Conservation (phyloP, 2,888 invertebrate genomes). For the Mythimna lalbum region DNA sequence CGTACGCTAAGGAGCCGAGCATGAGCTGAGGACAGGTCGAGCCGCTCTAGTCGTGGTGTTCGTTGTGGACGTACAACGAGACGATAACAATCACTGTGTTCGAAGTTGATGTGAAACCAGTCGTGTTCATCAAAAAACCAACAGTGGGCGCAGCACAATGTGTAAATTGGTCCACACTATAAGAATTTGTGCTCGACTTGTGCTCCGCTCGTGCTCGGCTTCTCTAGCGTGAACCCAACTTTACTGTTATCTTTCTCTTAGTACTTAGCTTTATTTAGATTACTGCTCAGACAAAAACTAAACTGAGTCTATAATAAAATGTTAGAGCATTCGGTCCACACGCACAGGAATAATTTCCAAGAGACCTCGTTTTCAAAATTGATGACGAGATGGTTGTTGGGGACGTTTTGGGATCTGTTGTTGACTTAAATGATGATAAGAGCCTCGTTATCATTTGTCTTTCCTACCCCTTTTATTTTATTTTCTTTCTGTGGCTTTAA, state of each 20-base stretch:
- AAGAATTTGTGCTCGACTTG: too few species aligned
- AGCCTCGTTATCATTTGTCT: slow-evolving; percentile 40
- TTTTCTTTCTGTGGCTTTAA: slow-evolving; percentile 16
- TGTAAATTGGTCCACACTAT: too few species aligned
- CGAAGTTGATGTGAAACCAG: too few species aligned
- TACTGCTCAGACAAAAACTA: not conserved
- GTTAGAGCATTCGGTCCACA: not conserved
- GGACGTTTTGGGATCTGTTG: slow-evolving; percentile 23
- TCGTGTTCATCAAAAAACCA: too few species aligned
- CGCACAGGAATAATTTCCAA: not conserved
- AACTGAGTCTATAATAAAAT: not conserved
- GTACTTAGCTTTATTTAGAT: not conserved
- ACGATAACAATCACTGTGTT: too few species aligned
- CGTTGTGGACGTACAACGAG: too few species aligned
- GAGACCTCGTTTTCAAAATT: not conserved
- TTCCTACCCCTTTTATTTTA: slow-evolving; percentile 26
- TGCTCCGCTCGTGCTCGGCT: too few species aligned
- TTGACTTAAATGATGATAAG: slow-evolving; percentile 35
- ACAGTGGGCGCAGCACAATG: too few species aligned
- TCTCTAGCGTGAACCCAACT: too few species aligned
- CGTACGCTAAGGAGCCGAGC: too few species aligned
- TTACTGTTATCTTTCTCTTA: not conserved
- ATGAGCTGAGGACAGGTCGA: too few species aligned
- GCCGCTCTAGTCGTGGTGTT: too few species aligned
- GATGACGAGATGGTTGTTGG: not conserved